Evolutionary conservation across 2,113 vertebrate species (phyloP).

Genomic region (Ancistrus triradiatus): DNA sequence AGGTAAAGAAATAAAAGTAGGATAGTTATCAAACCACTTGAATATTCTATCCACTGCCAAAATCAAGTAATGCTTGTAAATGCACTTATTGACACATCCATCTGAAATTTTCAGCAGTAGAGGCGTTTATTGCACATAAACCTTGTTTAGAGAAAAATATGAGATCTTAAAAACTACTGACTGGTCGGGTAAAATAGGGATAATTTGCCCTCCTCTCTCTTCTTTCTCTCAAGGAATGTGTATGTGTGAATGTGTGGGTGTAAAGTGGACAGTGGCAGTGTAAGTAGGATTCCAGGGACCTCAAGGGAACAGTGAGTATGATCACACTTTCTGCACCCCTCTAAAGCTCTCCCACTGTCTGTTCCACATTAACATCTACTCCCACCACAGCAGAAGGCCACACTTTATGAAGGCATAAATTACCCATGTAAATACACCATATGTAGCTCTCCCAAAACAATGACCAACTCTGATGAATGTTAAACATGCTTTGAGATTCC

Average conservation of each 20-base stretch:
- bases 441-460: slow-evolving; percentile 64
- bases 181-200: too few relatives aligned
- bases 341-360: slow-evolving; percentile 58
- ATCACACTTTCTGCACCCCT: slow-evolving; percentile 55
- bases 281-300: background rate
- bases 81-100: too few relatives aligned
- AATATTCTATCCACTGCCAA: too few relatives aligned
- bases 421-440: slow-evolving; percentile 65
- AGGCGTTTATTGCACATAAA: too few relatives aligned
- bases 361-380: slow-evolving; percentile 58
- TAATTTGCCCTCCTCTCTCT: too few relatives aligned
- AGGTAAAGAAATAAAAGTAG: too few relatives aligned
- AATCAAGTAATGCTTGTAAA: too few relatives aligned
- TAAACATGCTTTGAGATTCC: slow-evolving; percentile 46
- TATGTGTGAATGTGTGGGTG: background rate
- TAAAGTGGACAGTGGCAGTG: background rate
- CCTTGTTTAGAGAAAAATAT: too few relatives aligned
- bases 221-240: background rate
- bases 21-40: too few relatives aligned
- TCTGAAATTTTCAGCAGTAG: too few relatives aligned
- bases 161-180: too few relatives aligned
- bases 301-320: background rate
- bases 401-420: slow-evolving; percentile 70
- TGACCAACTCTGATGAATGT: slow-evolving; percentile 65
- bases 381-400: slow-evolving; percentile 61